Percentiles rank a stretch among this genome's conserved stretches.
Conservation (phyloP, 2,888 invertebrate genomes). For the Melieria omissa region DNA sequence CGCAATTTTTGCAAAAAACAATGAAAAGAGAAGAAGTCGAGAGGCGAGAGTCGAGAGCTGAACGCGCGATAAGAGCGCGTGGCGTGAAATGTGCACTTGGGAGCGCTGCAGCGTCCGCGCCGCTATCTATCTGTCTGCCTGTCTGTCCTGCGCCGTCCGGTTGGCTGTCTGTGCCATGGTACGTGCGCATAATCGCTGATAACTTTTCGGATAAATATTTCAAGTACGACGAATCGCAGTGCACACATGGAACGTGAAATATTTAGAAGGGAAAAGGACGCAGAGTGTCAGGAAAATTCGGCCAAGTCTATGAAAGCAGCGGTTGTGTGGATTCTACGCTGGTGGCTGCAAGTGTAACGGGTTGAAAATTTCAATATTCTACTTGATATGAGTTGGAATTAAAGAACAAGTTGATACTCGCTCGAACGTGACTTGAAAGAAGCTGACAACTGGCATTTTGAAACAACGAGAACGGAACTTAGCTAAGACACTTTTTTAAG, state of each 20-base stretch:
- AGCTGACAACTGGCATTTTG: too few species aligned
- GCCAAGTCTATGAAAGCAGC: too few species aligned
- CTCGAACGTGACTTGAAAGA: too few species aligned
- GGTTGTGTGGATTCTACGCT: too few species aligned
- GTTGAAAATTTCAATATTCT: too few species aligned
- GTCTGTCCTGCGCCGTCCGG: background rate
- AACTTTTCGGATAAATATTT: conserved; percentile 46
- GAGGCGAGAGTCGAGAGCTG: conserved; percentile 20
- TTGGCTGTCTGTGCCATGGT: conserved; percentile 36
- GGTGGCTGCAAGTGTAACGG: too few species aligned
- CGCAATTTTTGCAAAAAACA: background rate
- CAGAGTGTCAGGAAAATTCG: too few species aligned
- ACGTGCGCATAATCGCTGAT: conserved; percentile 63
- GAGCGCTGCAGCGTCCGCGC: conserved; percentile 9
- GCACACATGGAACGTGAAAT: background rate
- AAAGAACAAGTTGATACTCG: too few species aligned
- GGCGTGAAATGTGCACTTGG: conserved; percentile 34
- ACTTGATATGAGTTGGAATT: too few species aligned
- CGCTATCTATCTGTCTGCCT: background rate
- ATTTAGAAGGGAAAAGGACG: background rate
- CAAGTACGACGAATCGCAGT: conserved; percentile 19
- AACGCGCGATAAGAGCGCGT: conserved; percentile 28
- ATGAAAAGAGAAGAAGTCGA: conserved; percentile 7
- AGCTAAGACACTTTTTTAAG: too few species aligned
- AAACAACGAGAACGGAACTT: too few species aligned